Base-by-base conservation (phyloP, 2,113 vertebrate species). In the Paramisgurnus dabryanus region DNA sequence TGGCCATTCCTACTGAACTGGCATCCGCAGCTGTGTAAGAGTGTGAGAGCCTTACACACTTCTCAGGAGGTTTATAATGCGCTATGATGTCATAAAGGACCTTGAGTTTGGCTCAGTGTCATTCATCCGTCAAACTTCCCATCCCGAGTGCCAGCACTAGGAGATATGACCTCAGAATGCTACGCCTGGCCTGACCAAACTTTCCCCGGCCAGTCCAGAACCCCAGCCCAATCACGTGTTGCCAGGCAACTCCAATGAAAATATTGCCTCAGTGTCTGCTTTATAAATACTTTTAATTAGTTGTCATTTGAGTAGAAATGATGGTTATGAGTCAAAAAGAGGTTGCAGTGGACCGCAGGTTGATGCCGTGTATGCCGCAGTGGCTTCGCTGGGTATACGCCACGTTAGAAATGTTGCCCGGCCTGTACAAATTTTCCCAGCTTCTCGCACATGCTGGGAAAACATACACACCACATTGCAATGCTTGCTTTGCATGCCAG, bases 191-290 rank as follows among this genome's bases (percentile, higher is more conserved):
- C 91, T 89, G 88, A 83, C 49, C 79, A 76, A 22, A 76, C 60
- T 85, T 87, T 87, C 87, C 87, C 90, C 89, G 87, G 86, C 64
- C 64, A 85, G 83, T 92, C 91, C 91, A 88, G 89, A 92, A 92
- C 93, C 92, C 88, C 67, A 83, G 89, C 92, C 94, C 93, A 93
- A 92, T 92, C 91, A 93, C 92, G 90, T 94, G 94, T 94, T 95
- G 93, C 95, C 93, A 91, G 91, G 95, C 90, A 91, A 95, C 94
- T 89, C 87, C 75, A 91, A 66, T 49, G 57, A 91, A 95, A 94
- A 95, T 94, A 95, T 92, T 94, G 91, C 92, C 92, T 92, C 88
- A 92, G 91, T 91, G 76, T 84, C 79, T 82, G 81, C 76, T 87
- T 82, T 83, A 85, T 85, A 85, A 87, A 86, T 76, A 83, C 80